Percentiles rank a stretch among this genome's conserved stretches.
Conservation (phyloP, 2,113 vertebrate genomes). For the Anarrhichthys ocellatus region DNA sequence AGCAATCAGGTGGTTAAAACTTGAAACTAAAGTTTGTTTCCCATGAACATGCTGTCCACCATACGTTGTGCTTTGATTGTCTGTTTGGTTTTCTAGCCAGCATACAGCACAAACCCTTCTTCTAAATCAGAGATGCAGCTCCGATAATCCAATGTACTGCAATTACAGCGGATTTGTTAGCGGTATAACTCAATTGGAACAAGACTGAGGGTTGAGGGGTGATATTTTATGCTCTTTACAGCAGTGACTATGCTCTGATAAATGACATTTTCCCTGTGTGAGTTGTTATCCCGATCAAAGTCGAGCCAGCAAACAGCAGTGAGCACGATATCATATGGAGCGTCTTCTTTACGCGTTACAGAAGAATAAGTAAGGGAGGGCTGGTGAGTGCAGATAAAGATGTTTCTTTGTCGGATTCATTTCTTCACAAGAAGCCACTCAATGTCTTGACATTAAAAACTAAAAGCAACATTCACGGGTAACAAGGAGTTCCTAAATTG, state of each 20-base stretch:
- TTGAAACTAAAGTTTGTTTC: not conserved
- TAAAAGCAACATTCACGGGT: not conserved
- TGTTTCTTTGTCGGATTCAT: conserved; percentile 11
- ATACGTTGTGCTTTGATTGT: not conserved
- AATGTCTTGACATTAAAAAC: conserved; percentile 5
- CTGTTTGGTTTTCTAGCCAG: not conserved
- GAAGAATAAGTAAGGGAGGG: not conserved
- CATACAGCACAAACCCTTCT: not conserved
- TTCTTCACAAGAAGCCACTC: not conserved
- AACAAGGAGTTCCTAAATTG: not conserved
- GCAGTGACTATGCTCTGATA: conserved; percentile 32
- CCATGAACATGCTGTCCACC: not conserved
- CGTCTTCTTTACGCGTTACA: not conserved
- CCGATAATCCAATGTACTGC: conserved; percentile 28
- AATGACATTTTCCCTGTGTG: conserved; percentile 43
- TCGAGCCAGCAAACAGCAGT: conserved; percentile 14
- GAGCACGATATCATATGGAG: not conserved
- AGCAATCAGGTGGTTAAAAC: conserved; percentile 49
- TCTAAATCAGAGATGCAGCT: conserved; percentile 26
- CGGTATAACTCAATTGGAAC: conserved; percentile 42
- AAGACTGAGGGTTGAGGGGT: conserved; percentile 35
- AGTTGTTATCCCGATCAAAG: conserved; percentile 42
- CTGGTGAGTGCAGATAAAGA: conserved; percentile 10
- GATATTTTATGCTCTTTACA: conserved; percentile 52
- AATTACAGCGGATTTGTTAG: conserved; percentile 47